These are phyloP conservation scores for Delphinus delphis DNA, from an alignment of 2,113 vertebrate species.

Conservation along the genomic window DNA sequence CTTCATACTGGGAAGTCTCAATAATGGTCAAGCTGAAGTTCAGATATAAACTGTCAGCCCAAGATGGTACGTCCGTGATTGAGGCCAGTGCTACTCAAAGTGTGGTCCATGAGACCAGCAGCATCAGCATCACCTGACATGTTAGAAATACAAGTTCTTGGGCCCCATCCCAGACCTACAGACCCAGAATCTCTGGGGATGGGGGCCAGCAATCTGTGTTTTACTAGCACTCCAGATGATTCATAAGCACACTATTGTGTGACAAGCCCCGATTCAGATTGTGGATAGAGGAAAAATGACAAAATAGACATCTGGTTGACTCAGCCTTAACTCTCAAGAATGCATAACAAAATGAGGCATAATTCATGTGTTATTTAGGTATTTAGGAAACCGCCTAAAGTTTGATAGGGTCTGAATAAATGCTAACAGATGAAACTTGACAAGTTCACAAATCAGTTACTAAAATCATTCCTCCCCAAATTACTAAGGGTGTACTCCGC, in stretches of 20 bases:
- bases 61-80: not conserved
- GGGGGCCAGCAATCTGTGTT: not conserved
- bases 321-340: not conserved
- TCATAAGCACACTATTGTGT: not conserved
- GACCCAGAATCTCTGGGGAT: not conserved
- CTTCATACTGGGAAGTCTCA: not conserved
- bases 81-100: not conserved
- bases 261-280: not conserved
- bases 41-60: not conserved
- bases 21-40: constrained; percentile 25
- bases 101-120: not conserved
- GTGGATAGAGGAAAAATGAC: not conserved
- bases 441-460: not conserved
- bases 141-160: not conserved
- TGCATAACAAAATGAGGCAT: constrained; percentile 24
- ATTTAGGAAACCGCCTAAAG: not conserved
- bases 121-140: not conserved
- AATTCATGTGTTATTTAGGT: not conserved
- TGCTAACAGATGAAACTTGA: not conserved
- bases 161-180: not conserved
- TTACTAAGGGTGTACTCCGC: not conserved
- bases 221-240: not conserved
- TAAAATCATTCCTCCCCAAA: not conserved
- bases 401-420: constrained; percentile 9
- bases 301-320: not conserved